These are phyloP conservation scores for Rhagonycha lutea DNA, from an alignment of 2,888 invertebrate species.

Conservation along the genomic window DNA sequence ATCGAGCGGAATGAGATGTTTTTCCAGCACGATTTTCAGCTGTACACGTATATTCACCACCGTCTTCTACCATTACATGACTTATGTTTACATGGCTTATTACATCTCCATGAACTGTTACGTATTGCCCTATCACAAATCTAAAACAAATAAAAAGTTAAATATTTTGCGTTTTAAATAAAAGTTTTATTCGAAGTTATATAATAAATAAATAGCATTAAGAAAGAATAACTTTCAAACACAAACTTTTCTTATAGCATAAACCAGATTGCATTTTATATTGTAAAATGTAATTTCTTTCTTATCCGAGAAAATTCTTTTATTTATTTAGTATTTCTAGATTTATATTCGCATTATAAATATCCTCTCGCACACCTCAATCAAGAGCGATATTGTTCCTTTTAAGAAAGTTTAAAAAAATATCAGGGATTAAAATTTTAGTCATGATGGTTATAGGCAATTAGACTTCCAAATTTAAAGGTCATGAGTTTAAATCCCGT, in stretches of 20 bases:
- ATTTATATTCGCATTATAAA: neutral
- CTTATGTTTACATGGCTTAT: conserved; percentile 84
- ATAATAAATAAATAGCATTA: neutral
- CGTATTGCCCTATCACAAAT: conserved; percentile 78
- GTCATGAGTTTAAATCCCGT: too few relatives aligned
- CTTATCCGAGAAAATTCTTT: neutral
- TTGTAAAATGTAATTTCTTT: neutral
- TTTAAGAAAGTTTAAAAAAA: too few relatives aligned
- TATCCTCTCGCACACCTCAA: neutral
- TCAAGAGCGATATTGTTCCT: neutral
- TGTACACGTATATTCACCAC: conserved; percentile 78
- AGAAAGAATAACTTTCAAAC: neutral
- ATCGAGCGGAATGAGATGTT: conserved; percentile 71
- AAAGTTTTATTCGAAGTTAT: neutral
- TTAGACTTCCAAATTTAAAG: too few relatives aligned
- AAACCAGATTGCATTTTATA: neutral
- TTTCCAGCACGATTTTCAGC: conserved; percentile 78
- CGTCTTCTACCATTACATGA: conserved; percentile 77
- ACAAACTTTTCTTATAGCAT: neutral
- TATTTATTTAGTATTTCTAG: neutral
- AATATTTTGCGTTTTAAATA: neutral
- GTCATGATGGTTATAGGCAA: too few relatives aligned
- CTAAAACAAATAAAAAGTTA: conserved; percentile 50
- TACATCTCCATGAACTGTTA: conserved; percentile 77
- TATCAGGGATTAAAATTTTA: too few relatives aligned